A percentile compares a stretch with the other conserved stretches of the same genome.
Evolutionary conservation across 2,113 vertebrate species (phyloP).

Genomic region (Rafetus swinhoei): DNA sequence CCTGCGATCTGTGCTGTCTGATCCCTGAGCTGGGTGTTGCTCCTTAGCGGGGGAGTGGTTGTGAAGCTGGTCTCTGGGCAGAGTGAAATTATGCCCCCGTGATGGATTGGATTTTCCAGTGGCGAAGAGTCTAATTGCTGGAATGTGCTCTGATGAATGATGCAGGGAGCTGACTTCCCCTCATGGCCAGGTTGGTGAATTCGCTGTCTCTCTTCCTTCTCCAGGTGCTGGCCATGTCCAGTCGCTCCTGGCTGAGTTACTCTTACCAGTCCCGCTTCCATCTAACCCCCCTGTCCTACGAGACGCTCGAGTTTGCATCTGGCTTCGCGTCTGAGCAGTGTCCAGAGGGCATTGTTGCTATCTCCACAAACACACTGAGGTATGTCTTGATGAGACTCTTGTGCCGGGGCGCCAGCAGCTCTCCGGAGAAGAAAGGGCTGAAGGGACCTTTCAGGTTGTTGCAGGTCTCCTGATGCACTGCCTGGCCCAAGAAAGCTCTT

Average conservation of each 20-base stretch:
- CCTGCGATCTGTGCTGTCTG: neutral
- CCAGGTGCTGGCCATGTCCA: slow-evolving; percentile 98
- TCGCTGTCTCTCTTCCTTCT: neutral
- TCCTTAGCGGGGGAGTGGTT: neutral
- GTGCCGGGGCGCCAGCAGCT: neutral
- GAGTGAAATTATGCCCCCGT: rapidly evolving
- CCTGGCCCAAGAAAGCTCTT: neutral
- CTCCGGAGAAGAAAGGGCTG: rapidly evolving
- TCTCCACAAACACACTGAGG: slow-evolving; percentile 98
- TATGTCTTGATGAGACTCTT: slow-evolving; percentile 42
- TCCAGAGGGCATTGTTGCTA: slow-evolving; percentile 98
- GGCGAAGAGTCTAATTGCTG: rapidly evolving
- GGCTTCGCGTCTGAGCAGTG: slow-evolving; percentile 98
- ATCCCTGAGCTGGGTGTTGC: rapidly evolving
- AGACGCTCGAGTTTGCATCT: slow-evolving; percentile 96
- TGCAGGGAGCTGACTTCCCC: neutral
- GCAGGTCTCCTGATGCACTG: neutral
- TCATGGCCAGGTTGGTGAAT: neutral
- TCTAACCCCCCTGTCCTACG: slow-evolving; percentile 94
- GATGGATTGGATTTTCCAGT: neutral
- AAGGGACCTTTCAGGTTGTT: neutral
- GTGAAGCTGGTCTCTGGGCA: neutral
- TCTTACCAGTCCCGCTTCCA: slow-evolving; percentile 98
- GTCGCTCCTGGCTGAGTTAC: slow-evolving; percentile 98
- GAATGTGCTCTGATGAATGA: rapidly evolving